phyloP scores from a whole-genome alignment of 2,113 vertebrate genomes.

The Pica pica region DNA sequence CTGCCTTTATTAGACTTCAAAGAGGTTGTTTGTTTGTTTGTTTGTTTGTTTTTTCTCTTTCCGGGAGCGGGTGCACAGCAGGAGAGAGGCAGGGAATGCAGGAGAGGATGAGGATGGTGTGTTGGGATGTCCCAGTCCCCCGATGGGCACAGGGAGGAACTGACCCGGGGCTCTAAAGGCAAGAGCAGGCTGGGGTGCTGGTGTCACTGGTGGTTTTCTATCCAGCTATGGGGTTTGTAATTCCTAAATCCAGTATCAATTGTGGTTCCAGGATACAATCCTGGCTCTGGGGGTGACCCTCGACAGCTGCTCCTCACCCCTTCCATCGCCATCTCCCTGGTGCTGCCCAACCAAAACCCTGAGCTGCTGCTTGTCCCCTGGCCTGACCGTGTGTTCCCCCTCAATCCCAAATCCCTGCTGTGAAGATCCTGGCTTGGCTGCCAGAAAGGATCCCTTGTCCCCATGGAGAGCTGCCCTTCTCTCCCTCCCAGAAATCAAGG shows the following conservation, averaged over 20 bases:
- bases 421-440: background rate
- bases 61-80: background rate
- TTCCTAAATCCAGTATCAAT: background rate
- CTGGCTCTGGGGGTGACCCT: background rate
- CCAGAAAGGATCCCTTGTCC: background rate
- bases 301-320: background rate
- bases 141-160: accelerated
- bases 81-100: background rate
- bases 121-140: background rate
- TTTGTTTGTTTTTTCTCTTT: background rate
- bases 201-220: background rate
- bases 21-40: no score
- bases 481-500: background rate
- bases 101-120: background rate
- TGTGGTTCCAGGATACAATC: background rate
- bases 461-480: background rate
- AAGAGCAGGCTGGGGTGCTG: background rate
- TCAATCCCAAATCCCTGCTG: background rate
- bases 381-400: background rate
- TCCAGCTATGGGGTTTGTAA: background rate
- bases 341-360: background rate
- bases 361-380: background rate
- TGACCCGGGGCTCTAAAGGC: background rate
- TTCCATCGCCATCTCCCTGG: background rate
- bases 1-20: conserved; percentile 12